Evolutionary conservation across 1,140 invertebrate species (phyloP).

Genomic region (Dicyema japonicum): DNA sequence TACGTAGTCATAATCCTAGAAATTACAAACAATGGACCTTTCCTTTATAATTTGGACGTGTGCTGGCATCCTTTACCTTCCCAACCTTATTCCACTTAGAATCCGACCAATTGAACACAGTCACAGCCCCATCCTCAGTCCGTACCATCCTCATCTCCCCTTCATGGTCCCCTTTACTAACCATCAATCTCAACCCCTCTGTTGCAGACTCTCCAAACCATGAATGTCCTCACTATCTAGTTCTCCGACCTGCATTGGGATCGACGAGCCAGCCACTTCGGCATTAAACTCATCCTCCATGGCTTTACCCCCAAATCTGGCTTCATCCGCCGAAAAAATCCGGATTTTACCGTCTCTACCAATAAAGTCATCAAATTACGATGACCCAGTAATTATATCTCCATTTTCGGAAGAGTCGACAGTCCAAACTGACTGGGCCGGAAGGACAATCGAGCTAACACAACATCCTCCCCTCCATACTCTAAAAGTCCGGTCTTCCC

Average conservation of each 20-base stretch:
- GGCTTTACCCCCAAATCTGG: slow-evolving; percentile 29
- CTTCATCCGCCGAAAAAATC: slow-evolving; percentile 38
- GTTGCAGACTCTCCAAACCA: slow-evolving; percentile 31
- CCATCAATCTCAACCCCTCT: not conserved
- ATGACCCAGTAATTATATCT: slow-evolving; percentile 52
- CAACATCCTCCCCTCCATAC: slow-evolving; percentile 38
- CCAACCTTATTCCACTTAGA: slow-evolving; percentile 48
- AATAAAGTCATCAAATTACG: slow-evolving; percentile 18
- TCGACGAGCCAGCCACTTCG: slow-evolving; percentile 28
- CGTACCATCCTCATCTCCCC: slow-evolving; percentile 52
- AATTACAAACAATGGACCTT: slow-evolving; percentile 5
- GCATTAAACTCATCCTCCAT: slow-evolving; percentile 34
- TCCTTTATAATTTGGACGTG: not conserved
- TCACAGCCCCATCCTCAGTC: slow-evolving; percentile 30
- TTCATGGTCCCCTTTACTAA: slow-evolving; percentile 21
- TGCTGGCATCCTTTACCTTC: slow-evolving; percentile 27
- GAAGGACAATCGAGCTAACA: slow-evolving; percentile 37
- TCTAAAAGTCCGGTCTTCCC: slow-evolving; percentile 52
- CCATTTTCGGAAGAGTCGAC: slow-evolving; percentile 41
- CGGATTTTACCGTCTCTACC: slow-evolving; percentile 47
- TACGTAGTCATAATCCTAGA: slow-evolving; percentile 61
- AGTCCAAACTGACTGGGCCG: slow-evolving; percentile 55
- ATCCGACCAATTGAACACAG: slow-evolving; percentile 32
- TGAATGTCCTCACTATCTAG: slow-evolving; percentile 49
- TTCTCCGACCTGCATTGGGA: slow-evolving; percentile 32